Base-by-base conservation (phyloP, 2,888 invertebrate genomes). In the Plagodis dolabraria region DNA sequence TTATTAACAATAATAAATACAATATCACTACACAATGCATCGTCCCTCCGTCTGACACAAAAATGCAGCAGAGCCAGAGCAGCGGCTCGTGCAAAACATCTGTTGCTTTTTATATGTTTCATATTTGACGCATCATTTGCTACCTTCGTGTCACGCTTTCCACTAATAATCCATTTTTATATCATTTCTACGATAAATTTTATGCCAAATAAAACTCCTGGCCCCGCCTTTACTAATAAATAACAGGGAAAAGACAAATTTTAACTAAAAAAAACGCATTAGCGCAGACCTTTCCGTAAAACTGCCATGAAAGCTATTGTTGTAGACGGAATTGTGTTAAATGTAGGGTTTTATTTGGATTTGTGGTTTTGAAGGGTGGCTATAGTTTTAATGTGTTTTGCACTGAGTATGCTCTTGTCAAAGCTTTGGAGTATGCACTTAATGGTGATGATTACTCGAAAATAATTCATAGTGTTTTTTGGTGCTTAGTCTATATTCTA, bases 101-200 rank as follows among this genome's bases (percentile, higher is more conserved):
- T 87, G 87, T 71, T 70, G 36, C 53, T 73, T 79, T 77, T 78
- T 77, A 67, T 54, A 49, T 49, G 59, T 65, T 65, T 58, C 64
- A 71, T 72, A 85, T 89, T 86, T 83, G 81, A 64, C 85, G 86
- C 79, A 68, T 86, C 91, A 90, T 90, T 90, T 82, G 84, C 77
- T 76, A 68, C 67, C 67, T 68, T 67, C 64, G 63, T 73, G 86
- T 82, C 87, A 90, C 89, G 87, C 87, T 87, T 91, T 84, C 82
- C 87, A 86, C 88, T 85, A 85, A 89, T 87, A 85, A 89, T 80
- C 82, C 60, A 87, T 88, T 87, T 89, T 88, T 86, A 86, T 87
- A 80, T 83, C 79, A 83, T 85, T 83, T 80, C 79, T 83, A 87
- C 75, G 83, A 86, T 84, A 84, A 79, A 90, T 90, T 88, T 84